phyloP scores from a whole-genome alignment of 2,888 invertebrate species.

The Hoplodrina ambigua region DNA sequence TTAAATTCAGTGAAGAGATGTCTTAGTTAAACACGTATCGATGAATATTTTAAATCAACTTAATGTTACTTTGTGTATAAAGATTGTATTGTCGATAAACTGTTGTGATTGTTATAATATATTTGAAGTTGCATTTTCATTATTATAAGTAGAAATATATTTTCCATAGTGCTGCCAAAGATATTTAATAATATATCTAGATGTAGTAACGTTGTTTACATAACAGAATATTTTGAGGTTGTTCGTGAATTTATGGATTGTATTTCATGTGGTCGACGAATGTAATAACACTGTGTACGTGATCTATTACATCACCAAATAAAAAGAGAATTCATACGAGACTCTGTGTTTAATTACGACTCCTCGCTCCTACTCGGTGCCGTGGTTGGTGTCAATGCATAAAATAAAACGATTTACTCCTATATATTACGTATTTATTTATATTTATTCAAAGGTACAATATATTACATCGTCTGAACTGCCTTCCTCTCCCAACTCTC shows the following conservation, averaged over 20 bases:
- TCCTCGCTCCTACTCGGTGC: neutral
- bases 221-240: constrained; percentile 88
- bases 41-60: constrained; percentile 78
- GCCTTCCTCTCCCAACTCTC: constrained; percentile 83
- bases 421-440: constrained; percentile 91
- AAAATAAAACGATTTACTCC: constrained; percentile 77
- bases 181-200: constrained; percentile 86
- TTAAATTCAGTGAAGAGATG: constrained; percentile 70
- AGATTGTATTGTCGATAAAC: constrained; percentile 85
- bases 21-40: constrained; percentile 74
- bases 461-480: constrained; percentile 89
- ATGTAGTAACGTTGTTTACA: constrained; percentile 88
- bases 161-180: constrained; percentile 91
- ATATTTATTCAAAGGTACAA: constrained; percentile 90
- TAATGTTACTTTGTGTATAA: constrained; percentile 80
- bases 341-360: constrained; percentile 59
- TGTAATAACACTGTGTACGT: constrained; percentile 85
- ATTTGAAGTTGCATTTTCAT: constrained; percentile 89
- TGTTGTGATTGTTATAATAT: constrained; percentile 89
- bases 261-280: constrained; percentile 86
- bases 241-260: constrained; percentile 87
- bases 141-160: constrained; percentile 88
- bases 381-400: constrained; percentile 7
- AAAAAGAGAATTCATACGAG: constrained; percentile 80
- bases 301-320: constrained; percentile 85